Conservation (phyloP, 2,797 vertebrate genomes). For the Smutsia temminckii region DNA sequence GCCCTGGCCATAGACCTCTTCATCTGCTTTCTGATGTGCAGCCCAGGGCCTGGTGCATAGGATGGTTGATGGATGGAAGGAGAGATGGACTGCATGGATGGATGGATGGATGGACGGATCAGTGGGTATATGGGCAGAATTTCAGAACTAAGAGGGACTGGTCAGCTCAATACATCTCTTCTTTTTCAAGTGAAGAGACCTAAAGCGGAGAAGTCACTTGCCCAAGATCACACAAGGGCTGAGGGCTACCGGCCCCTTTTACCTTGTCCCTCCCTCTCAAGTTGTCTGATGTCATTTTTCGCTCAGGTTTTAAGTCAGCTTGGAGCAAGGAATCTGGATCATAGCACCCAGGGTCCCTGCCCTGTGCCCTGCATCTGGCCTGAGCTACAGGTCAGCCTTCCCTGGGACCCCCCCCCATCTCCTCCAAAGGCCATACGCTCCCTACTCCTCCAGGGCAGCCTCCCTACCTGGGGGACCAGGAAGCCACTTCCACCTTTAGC, state of each 20-base stretch:
- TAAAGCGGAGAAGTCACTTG: not conserved
- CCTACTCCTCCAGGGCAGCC: not conserved
- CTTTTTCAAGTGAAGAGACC: not conserved
- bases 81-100: fast-evolving
- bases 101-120: not conserved
- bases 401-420: fast-evolving
- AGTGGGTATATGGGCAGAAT: not conserved
- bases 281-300: not conserved
- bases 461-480: not conserved
- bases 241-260: not conserved
- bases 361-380: fast-evolving
- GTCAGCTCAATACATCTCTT: not conserved
- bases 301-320: not conserved
- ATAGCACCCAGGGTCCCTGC: fast-evolving
- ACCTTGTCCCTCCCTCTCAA: not conserved
- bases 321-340: not conserved
- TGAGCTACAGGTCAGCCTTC: not conserved
- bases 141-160: not conserved
- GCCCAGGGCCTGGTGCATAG: not conserved
- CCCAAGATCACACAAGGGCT: not conserved
- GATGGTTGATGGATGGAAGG: not conserved
- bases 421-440: not conserved
- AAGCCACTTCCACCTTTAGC: not conserved
- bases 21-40: not conserved
- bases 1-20: not conserved